These are phyloP conservation scores for Perdita meconis DNA, from an alignment of 2,888 invertebrate genomes.

Conservation along the genomic window DNA sequence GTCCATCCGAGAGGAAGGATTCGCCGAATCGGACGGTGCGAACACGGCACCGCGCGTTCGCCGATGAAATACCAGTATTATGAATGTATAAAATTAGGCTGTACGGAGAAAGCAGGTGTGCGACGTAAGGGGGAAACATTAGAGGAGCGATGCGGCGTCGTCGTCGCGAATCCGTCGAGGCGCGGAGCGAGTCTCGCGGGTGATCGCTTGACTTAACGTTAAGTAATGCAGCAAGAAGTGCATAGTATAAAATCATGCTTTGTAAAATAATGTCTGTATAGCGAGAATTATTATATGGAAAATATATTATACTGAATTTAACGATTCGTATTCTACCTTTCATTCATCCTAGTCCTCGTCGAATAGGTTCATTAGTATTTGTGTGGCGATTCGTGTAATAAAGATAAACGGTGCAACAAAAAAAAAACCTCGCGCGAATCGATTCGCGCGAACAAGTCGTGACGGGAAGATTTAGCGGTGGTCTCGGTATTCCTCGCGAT, in stretches of 20 bases:
- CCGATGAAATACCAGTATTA: conserved; percentile 83
- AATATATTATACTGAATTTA: conserved; percentile 85
- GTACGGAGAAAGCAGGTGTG: conserved; percentile 45
- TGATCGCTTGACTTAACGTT: conserved; percentile 70
- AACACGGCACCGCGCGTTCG: conserved; percentile 69
- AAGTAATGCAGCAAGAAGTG: conserved; percentile 76
- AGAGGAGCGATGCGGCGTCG: conserved; percentile 17
- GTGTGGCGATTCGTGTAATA: conserved; percentile 18
- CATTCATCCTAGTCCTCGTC: background rate
- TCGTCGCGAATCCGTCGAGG: conserved; percentile 32
- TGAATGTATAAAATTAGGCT: conserved; percentile 82
- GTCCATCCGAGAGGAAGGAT: background rate
- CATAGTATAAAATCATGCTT: conserved; percentile 81
- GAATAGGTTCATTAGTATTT: conserved; percentile 43
- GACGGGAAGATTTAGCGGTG: conserved; percentile 23
- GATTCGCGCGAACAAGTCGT: conserved; percentile 25
- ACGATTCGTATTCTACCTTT: conserved; percentile 9
- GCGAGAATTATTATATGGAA: conserved; percentile 84
- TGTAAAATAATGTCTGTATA: conserved; percentile 85
- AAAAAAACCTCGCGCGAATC: conserved; percentile 28
- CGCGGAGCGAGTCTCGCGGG: conserved; percentile 43
- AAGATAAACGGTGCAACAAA: conserved; percentile 19
- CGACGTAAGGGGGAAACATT: conserved; percentile 25
- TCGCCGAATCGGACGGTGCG: conserved; percentile 58
- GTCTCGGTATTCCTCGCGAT: conserved; percentile 35